Evolutionary conservation across 2,888 invertebrate genomes (phyloP), one percentile per base, ranked within the genome.

Genomic region (Epirrhoe alternata): DNA sequence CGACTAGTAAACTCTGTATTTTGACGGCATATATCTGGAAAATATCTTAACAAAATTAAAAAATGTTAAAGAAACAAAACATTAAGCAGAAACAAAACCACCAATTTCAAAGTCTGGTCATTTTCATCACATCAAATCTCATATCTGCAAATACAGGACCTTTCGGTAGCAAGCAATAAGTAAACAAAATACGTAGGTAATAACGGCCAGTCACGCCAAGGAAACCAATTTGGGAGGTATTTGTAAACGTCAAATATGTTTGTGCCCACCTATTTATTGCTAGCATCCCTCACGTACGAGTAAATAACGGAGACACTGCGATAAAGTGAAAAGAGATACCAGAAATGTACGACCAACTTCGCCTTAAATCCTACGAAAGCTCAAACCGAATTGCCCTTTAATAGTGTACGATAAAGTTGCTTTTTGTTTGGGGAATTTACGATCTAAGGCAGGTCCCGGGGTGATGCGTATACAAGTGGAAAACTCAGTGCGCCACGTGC

Each of bases 401-500:
- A 68, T 58, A 68, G 63, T 69, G 47, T 45, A 67, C 50, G 67
- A 75, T 84, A 89, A 77, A 86, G 86, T 75, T 77, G 80, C 77
- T 78, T 86, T 86, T 87, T 73, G 81, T 76, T 73, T 73, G 79
- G 66, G 61, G 60, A 74, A 75, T 77, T 77, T 68, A 73, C 70
- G 72, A 68, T 70, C 75, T 83, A 83, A 84, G 82, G 81, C 79
- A 74, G 77, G 82, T 74, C 59, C 78, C 76, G 77, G 85, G 83
- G 81, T 80, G 76, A 79, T 85, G 81, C 80, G 86, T 87, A 85
- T 86, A 90, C 88, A 88, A 90, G 88, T 89, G 90, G 92, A 93
- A 92, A 92, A 92, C 89, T 92, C 89, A 82, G 89, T 87, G 93
- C 92, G 89, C 94, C 94, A 94, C 93, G 94, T 94, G 94, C 93